phyloP scores from a whole-genome alignment of 2,113 vertebrate genomes.

The Talpa occidentalis region DNA sequence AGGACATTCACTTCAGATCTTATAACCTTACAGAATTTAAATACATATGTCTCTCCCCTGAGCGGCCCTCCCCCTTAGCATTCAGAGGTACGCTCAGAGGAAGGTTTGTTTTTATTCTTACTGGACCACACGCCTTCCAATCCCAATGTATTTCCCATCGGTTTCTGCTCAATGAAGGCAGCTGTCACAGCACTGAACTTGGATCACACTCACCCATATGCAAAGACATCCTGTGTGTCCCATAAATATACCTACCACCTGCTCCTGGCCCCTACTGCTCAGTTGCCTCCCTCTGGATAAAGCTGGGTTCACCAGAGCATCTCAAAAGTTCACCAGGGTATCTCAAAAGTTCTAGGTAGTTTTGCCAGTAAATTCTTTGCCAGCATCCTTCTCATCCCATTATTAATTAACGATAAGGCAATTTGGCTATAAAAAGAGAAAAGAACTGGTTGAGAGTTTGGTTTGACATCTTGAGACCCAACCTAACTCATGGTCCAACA shows the following conservation, averaged over 20 bases:
- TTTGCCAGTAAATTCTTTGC: background rate
- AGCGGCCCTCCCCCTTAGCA: background rate
- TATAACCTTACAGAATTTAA: constrained; percentile 79
- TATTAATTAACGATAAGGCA: background rate
- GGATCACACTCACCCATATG: background rate
- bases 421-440: background rate
- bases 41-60: constrained; percentile 65
- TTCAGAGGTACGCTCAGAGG: background rate
- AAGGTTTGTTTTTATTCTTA: background rate
- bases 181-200: background rate
- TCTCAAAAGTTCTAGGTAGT: background rate
- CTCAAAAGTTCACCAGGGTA: background rate
- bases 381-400: too few relatives aligned
- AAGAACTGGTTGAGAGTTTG: background rate
- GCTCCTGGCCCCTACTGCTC: background rate
- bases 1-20: constrained; percentile 85
- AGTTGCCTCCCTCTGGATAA: background rate
- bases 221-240: background rate
- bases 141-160: background rate
- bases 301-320: background rate
- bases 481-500: background rate
- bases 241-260: background rate
- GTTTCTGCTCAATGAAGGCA: constrained; percentile 26
- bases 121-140: background rate
- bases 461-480: background rate